Base-by-base conservation (phyloP, 2,113 vertebrate species). In the Ifrita kowaldi region DNA sequence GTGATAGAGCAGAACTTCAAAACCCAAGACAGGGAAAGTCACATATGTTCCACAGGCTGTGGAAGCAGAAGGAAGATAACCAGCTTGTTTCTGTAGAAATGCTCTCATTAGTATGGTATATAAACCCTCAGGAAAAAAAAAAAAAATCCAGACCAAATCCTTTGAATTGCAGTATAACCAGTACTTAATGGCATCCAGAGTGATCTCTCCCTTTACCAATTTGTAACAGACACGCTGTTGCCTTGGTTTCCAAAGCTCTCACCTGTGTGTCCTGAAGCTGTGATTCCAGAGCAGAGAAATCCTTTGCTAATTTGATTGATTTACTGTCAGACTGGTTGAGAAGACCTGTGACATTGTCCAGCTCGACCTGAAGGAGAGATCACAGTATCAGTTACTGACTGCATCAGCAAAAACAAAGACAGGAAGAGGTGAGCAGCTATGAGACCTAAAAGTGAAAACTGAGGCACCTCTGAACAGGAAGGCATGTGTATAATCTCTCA, bases 191-290 rank as follows among this genome's bases (percentile, higher is more conserved):
- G 39, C 37, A n/a, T 33, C 19, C 30, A 52, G 62, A 64, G 57
- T 32, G 30, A 74, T 42, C 84, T 63, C 24, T 92, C 44, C 71
- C 42, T 90, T 93, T 18, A 55, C 21, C 21, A 42, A 26, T 63
- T 55, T n/a, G 6, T 59, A 93, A 67, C 2, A 22, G n/a, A 81
- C 13, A 70, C 11, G n/a, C 3, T 32, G 60, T 41, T 78, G 49
- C 46, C 55, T 56, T 59, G 28, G 11, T 64, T 68, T 30, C 64
- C 82, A 82, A 23, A 55, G 60, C 56, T 55, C 97, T 46, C 90
- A 99, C 99, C 99, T 99, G 99, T 12, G 98, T 97, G 78, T 99
- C 99, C 97, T 99, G 99, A 89, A 99, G 98, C 97, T 99, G 99
- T 4, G 99, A 99, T 97, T 99, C 99, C 80, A 99, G 97, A 17